These are phyloP conservation scores for Trachelipus rathkii DNA, from an alignment of 1,140 invertebrate species.

Conservation along the genomic window DNA sequence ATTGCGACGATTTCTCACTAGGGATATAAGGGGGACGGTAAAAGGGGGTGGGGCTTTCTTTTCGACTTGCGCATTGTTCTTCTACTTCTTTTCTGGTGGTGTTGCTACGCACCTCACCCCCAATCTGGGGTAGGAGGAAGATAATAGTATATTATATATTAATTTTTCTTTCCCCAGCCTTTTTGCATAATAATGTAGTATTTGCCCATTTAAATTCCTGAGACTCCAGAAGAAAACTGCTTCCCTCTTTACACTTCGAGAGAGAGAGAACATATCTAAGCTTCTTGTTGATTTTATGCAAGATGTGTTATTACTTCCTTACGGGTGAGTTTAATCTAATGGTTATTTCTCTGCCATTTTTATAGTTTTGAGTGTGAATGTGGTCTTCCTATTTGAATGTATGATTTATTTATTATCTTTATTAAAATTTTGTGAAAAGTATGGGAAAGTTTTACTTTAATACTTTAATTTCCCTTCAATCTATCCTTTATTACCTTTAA, in stretches of 20 bases:
- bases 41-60: not conserved
- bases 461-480: no score
- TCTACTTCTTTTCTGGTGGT: not conserved
- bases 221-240: slow-evolving; percentile 61
- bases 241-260: slow-evolving; percentile 60
- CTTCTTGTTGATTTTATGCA: slow-evolving; percentile 71
- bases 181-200: slow-evolving; percentile 69
- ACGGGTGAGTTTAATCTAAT: slow-evolving; percentile 60
- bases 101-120: no score
- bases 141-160: slow-evolving; percentile 13
- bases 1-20: no score
- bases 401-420: no score
- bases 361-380: no score
- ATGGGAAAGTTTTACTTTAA: no score
- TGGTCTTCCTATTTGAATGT: no score
- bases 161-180: slow-evolving; percentile 57
- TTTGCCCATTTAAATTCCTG: slow-evolving; percentile 67
- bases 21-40: no score
- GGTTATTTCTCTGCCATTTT: not conserved
- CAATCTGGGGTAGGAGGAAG: no score
- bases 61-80: not conserved
- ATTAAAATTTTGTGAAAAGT: no score
- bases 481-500: no score
- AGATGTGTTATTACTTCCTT: slow-evolving; percentile 78
- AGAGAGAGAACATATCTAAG: slow-evolving; percentile 62